Conservation (phyloP, 2,113 vertebrate species). For the Zapus hudsonius region DNA sequence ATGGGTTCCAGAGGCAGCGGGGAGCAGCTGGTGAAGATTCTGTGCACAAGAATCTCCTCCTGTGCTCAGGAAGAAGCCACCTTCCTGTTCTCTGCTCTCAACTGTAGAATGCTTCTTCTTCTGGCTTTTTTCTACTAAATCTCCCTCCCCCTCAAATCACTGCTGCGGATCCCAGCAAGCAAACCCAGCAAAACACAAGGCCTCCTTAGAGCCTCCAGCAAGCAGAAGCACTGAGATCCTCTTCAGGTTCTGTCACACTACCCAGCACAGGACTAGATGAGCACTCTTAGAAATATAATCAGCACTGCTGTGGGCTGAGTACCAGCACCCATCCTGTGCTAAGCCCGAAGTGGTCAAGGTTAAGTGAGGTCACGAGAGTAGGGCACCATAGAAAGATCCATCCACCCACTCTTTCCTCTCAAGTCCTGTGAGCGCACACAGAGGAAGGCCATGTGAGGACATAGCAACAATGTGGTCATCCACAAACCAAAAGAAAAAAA, state of each 20-base stretch:
- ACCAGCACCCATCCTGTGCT: not conserved
- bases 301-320: not conserved
- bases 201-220: not conserved
- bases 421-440: not conserved
- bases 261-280: not conserved
- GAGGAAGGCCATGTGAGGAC: not conserved
- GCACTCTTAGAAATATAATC: not conserved
- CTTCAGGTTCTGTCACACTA: not conserved
- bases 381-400: not conserved
- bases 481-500: not conserved
- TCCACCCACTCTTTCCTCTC: not conserved
- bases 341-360: not conserved
- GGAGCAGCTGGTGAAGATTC: not conserved
- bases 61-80: not conserved
- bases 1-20: not conserved
- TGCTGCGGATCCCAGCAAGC: not conserved
- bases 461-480: not conserved
- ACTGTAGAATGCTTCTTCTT: not conserved
- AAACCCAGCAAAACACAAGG: not conserved
- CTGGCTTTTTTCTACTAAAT: not conserved
- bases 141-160: not conserved
- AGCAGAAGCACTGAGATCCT: not conserved
- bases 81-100: not conserved
- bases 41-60: not conserved
- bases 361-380: not conserved